Base-by-base conservation (phyloP, 1,140 invertebrate species). In the Harpegnathos saltator region DNA sequence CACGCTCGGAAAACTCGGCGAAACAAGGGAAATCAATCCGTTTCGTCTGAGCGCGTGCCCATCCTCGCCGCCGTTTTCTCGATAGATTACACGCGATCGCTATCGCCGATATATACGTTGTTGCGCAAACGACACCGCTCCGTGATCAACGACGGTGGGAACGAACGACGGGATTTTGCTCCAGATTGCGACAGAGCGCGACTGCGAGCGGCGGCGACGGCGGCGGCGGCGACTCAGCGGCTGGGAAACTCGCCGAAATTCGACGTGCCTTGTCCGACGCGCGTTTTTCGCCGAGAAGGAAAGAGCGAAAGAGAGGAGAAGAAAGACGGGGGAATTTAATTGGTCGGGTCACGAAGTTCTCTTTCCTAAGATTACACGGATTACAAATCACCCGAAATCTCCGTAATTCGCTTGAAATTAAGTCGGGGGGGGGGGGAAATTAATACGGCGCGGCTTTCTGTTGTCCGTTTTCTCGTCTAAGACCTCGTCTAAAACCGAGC, bases 161-260 rank as follows among this genome's bases (percentile, higher is more conserved):
- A 83, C 69, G 86, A 85, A 83, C 69, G 72, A 83, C 71, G 62
- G 66, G 26, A 80, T 80, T 80, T 88, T 85, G 86, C 86, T 88
- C 86, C 69, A 74, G 73, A 89, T 89, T 85, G 80, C 83, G 65
- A 72, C 83, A 80, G 83, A 82, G 14, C 50, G 26, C 38, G 9
- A 56, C 29, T n/a, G 19, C 33, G 38, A 65, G 33, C 17, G 22
- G 19, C 22, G n/a, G 50, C 26, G n/a, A n/a, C n/a, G n/a, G n/a
- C n/a, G n/a, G n/a, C n/a, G n/a, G n/a, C n/a, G n/a, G n/a, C n/a
- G n/a, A n/a, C 17, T 26, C 33, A 33, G 52, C 33, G 33, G 54
- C 33, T 69, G 26, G 19, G 52, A 69, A 14, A 68, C 9, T 11
- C 14, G 22, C 38, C 19, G 17, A 80, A 69, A 59, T 58, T 69